Evolutionary conservation across 1,140 invertebrate genomes (phyloP).

Genomic region (Drosophila obscura): DNA sequence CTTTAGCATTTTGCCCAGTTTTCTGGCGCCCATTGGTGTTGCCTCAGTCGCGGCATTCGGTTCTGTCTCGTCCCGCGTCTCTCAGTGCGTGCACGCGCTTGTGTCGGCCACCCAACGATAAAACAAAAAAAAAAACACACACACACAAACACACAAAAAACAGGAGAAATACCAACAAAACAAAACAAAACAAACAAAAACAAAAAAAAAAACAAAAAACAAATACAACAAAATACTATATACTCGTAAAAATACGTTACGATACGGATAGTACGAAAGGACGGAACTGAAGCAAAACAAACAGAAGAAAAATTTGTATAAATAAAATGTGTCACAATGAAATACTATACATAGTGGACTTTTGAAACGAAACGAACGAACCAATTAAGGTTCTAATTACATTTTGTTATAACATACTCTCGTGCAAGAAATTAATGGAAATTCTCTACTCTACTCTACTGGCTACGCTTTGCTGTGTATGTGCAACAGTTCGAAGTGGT

Average conservation of each 20-base stretch:
- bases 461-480: neutral
- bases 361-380: neutral
- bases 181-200: neutral
- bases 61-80: constrained; percentile 18
- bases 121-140: neutral
- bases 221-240: constrained; percentile 23
- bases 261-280: neutral
- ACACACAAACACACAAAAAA: neutral
- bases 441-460: neutral
- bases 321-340: constrained; percentile 46
- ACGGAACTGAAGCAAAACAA: constrained; percentile 1
- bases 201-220: constrained; percentile 14
- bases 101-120: neutral
- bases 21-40: constrained; percentile 52
- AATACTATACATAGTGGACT: constrained; percentile 15
- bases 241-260: neutral
- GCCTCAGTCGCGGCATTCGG: constrained; percentile 50
- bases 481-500: constrained; percentile 49
- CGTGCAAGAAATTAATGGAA: constrained; percentile 32
- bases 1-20: constrained; percentile 31
- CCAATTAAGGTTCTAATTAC: constrained; percentile 44
- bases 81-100: constrained; percentile 25
- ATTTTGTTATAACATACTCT: constrained; percentile 27
- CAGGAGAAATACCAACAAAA: neutral
- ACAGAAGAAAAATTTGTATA: constrained; percentile 16